phyloP scores from a whole-genome alignment of 2,888 invertebrate genomes.

The Lutraria lutraria region DNA sequence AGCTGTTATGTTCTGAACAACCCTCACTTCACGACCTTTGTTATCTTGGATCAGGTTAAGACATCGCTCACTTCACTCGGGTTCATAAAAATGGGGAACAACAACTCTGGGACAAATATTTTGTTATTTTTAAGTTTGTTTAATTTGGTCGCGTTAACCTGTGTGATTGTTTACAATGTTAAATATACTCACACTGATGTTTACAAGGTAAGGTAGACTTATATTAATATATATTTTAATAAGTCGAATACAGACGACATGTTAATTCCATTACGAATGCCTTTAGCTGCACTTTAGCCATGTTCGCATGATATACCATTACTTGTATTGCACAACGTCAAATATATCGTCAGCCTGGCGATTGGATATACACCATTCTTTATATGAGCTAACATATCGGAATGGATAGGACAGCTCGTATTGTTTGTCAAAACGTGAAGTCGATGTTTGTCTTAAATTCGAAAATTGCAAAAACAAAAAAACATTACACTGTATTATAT shows the following conservation, averaged over 20 bases:
- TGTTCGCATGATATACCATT: background rate
- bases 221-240: background rate
- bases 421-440: too few species aligned
- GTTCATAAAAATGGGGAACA: constrained; percentile 23
- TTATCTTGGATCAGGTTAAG: background rate
- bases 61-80: background rate
- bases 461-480: too few species aligned
- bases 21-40: background rate
- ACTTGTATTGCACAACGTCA: background rate
- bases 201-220: background rate
- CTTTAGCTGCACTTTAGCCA: background rate
- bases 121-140: constrained; percentile 49
- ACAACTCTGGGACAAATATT: constrained; percentile 36
- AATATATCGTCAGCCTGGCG: too few species aligned
- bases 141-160: constrained; percentile 50
- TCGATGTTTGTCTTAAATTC: too few species aligned
- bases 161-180: constrained; percentile 55
- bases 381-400: too few species aligned
- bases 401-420: too few species aligned
- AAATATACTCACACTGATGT: constrained; percentile 27
- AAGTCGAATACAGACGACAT: background rate
- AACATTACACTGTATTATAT: too few species aligned
- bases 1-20: background rate
- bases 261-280: background rate
- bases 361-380: too few species aligned